Evolutionary conservation across 2,888 invertebrate genomes (phyloP).

Genomic region (Amblyteles armatorius): DNA sequence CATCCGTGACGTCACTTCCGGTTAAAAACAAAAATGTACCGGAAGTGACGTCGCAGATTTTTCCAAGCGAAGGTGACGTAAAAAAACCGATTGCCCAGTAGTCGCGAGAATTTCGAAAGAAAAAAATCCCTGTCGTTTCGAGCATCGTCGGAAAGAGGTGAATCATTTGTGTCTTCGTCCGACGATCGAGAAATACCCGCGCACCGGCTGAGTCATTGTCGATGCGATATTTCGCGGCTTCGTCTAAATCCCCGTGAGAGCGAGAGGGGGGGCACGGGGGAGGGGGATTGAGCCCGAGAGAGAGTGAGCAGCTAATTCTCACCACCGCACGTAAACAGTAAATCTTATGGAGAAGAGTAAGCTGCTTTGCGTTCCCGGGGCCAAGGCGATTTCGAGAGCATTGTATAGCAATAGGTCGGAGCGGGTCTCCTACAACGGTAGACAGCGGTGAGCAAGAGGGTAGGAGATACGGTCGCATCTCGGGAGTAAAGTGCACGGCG

Average conservation of each 20-base stretch:
- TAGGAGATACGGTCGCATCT: conserved; percentile 55
- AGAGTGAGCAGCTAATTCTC: conserved; percentile 63
- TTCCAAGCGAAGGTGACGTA: not conserved
- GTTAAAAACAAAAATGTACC: too few species aligned
- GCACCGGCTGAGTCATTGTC: conserved; percentile 32
- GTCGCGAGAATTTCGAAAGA: too few species aligned
- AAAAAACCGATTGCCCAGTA: not conserved
- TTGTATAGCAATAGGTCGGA: conserved; percentile 65
- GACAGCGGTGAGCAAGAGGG: conserved; percentile 33
- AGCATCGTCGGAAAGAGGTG: too few species aligned
- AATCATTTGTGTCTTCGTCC: conserved; percentile 15
- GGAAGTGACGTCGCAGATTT: too few species aligned
- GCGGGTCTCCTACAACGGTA: not conserved
- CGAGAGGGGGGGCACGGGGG: conserved; percentile 3
- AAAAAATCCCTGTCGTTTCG: too few species aligned
- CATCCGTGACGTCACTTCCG: too few species aligned
- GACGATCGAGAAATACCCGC: not conserved
- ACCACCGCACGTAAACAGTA: conserved; percentile 64
- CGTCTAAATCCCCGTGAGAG: conserved; percentile 15
- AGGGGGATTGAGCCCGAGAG: conserved; percentile 21
- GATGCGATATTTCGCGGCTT: conserved; percentile 56
- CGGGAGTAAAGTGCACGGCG: conserved; percentile 65
- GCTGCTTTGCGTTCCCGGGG: conserved; percentile 62
- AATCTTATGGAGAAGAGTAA: conserved; percentile 66
- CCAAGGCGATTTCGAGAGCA: conserved; percentile 65